Conservation (phyloP, 2,888 invertebrate genomes). For the Dicycla oo region DNA sequence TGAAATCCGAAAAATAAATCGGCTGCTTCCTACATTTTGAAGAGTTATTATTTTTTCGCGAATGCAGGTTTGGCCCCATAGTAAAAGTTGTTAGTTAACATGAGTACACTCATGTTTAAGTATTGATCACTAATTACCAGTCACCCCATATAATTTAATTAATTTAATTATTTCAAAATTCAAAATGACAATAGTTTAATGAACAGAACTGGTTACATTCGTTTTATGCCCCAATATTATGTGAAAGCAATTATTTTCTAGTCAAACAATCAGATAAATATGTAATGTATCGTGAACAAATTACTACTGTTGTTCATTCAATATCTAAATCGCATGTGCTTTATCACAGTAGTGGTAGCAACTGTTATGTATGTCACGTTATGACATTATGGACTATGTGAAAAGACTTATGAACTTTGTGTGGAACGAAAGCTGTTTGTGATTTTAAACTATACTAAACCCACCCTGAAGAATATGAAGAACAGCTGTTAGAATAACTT, state of each 20-base stretch:
- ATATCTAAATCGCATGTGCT: slow-evolving; percentile 32
- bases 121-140: too few species aligned
- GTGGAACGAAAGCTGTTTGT: slow-evolving; percentile 78
- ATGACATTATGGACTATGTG: slow-evolving; percentile 39
- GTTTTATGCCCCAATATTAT: slow-evolving; percentile 9
- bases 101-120: too few species aligned
- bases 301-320: slow-evolving; percentile 13
- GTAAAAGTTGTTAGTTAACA: too few species aligned
- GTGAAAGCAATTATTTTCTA: slow-evolving; percentile 51
- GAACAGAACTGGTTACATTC: slow-evolving; percentile 12
- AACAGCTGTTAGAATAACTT: slow-evolving; percentile 75
- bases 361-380: slow-evolving; percentile 32
- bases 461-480: slow-evolving; percentile 80
- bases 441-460: slow-evolving; percentile 79
- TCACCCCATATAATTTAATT: slow-evolving; percentile 48
- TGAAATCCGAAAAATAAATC: too few species aligned
- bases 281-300: slow-evolving; percentile 10
- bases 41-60: too few species aligned
- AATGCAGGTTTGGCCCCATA: too few species aligned
- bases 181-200: slow-evolving; percentile 19
- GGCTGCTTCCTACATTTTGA: too few species aligned
- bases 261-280: slow-evolving; percentile 48
- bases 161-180: slow-evolving; percentile 47
- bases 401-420: slow-evolving; percentile 57
- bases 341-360: slow-evolving; percentile 65